Conservation (phyloP, 2,888 invertebrate species). For the Entomobrya multifasciata region DNA sequence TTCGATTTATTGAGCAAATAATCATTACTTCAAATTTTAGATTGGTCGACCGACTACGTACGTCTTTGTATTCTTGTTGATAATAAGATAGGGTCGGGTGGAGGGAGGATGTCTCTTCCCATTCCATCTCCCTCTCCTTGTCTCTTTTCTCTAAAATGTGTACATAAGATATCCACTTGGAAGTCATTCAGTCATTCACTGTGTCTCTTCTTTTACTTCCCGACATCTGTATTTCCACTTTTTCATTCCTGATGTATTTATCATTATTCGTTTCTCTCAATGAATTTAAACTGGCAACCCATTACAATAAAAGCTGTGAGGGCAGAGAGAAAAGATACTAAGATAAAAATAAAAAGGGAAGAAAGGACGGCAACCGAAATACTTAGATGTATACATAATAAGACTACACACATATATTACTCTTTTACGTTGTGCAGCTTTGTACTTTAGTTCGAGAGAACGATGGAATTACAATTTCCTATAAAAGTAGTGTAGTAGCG, state of each 20-base stretch:
- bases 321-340: neutral
- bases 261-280: constrained; percentile 25
- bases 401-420: neutral
- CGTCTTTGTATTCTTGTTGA: neutral
- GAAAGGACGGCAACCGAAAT: constrained; percentile 7
- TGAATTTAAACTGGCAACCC: constrained; percentile 62
- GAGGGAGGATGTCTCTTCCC: no score
- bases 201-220: constrained; percentile 21
- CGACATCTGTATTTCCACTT: constrained; percentile 6
- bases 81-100: neutral
- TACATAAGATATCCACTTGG: constrained; percentile 51
- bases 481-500: no score
- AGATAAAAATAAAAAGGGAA: constrained; percentile 18
- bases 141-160: constrained; percentile 22
- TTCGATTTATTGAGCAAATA: constrained; percentile 48
- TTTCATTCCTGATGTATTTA: neutral
- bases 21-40: constrained; percentile 51
- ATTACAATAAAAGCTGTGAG: constrained; percentile 54
- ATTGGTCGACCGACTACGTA: constrained; percentile 11
- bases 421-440: neutral
- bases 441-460: no score
- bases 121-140: constrained; percentile 1
- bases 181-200: constrained; percentile 56
- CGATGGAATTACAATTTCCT: constrained; percentile 36
- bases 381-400: neutral